Percentiles rank a stretch among this genome's conserved stretches.
These are phyloP conservation scores for Gymnosoma rotundatum DNA, from an alignment of 2,888 invertebrate genomes.

Conservation along the genomic window DNA sequence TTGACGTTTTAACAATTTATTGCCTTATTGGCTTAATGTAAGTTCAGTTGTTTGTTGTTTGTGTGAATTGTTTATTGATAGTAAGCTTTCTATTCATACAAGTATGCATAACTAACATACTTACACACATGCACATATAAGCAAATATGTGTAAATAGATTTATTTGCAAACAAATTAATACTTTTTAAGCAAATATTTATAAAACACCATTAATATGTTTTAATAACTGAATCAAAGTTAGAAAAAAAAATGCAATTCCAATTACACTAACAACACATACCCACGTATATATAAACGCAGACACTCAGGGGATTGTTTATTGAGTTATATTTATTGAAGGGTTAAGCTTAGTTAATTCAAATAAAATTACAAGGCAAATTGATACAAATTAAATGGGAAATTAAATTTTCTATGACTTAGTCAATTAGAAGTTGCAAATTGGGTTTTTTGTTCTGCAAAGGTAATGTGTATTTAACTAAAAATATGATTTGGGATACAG, in stretches of 20 bases:
- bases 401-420: too few species aligned
- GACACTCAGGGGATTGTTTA: too few species aligned
- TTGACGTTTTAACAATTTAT: background rate
- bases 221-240: background rate
- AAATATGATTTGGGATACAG: too few species aligned
- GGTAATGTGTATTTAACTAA: too few species aligned
- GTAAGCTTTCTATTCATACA: background rate
- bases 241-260: background rate
- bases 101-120: too few species aligned
- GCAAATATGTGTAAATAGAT: background rate
- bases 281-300: background rate
- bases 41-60: background rate
- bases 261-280: background rate
- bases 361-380: too few species aligned
- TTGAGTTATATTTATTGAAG: too few species aligned
- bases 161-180: background rate
- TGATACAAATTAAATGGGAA: too few species aligned
- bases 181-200: background rate
- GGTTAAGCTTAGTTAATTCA: too few species aligned
- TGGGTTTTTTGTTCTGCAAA: too few species aligned
- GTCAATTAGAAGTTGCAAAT: too few species aligned
- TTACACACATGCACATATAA: background rate
- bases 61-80: background rate
- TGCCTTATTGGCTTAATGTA: conserved; percentile 20
- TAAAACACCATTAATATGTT: background rate